Base-by-base conservation (phyloP, 2,888 invertebrate species). In the Crepidodera aurea region DNA sequence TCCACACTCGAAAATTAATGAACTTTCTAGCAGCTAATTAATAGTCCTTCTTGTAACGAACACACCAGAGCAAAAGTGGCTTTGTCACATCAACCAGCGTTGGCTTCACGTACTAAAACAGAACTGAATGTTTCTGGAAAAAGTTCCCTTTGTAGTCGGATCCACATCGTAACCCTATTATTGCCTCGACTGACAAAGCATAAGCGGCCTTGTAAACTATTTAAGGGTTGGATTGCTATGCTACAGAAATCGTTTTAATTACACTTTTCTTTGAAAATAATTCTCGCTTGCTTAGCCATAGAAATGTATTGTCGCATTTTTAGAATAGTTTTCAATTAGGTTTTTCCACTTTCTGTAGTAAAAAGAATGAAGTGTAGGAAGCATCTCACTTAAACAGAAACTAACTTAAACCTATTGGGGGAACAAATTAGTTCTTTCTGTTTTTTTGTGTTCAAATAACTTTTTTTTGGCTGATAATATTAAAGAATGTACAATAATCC, bases 41-140 rank as follows among this genome's bases (percentile, higher is more conserved):
- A 51, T 51, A 51, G 51, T 34, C 51, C 34, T 51, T 6, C 51
- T 50, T 51, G 51, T 51, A 51, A 19, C 18, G 37, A 51, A 51
- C 51, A 51, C 51, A 51, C 51, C 13, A 51, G 37, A 34, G 51
- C 34, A 51, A 51, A 51, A 51, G 16, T 51, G 51, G 51, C 51
- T 51, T 51, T 34, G 51, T 51, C 51, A 51, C 51, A 37, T 34
- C 18, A 51, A 37, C 18, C 37, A 12, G 19, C 48, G 48, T 29
- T 16, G 27, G 48, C 29, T 27, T 48, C 27, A 16, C 15, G 27
- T 48, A 12, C 25, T 48, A 16, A 8, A 54, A 54, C 29, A 40
- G 15, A 54, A 54, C 40, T 42, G 53, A 54, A 42, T 53, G 53
- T 40, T 40, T 12, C 25, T 18, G 10, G 40, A 54, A 54, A 54